Base-by-base conservation (phyloP, 2,888 invertebrate species). In the Salticus scenicus region DNA sequence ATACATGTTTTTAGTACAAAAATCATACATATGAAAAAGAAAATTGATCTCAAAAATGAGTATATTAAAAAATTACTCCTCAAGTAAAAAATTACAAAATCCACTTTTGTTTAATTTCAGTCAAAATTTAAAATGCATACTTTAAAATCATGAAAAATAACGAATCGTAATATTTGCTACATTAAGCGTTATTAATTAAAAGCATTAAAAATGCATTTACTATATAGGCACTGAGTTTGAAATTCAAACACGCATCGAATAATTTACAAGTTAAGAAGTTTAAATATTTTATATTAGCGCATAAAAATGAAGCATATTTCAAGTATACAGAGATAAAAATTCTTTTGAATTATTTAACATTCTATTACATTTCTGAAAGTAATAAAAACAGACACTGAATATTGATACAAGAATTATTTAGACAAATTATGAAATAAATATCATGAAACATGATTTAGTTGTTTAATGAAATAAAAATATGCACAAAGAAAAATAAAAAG, bases 1-100 rank as follows among this genome's bases (percentile, higher is more conserved):
- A 64, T 66, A 72, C 71, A 79, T 71, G 71, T 37, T 69, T 67
- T 27, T 67, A 1, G 51, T 80, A 80, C 67, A 80, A 57, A 80
- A 80, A 67, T 30, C 66, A 79, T 74, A 51, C 80, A 79, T 24
- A 57, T 57, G 20, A 57, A 57, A 37, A 57, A 57, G 28, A 75
- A 75, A 66, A 75, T 66, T 28, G 66, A 66, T 24, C 4, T 41
- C 12, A 74, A 27, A 24, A 33, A 74, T 37, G 33, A 41, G 37
- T 74, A 51, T 20, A 8, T 72, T 41, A 12, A 42, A 69, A 51
- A 37, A 57, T 57, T 20, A 57, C 57, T 57, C 24, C 24, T 24
- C 17, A 24, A 57, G 57, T 57, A 57, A 57, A 57, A 57, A 57
- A 57, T 57, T 57, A 57, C 57, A 57, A 57, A 57, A 57, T 57